Evolutionary conservation across 2,113 vertebrate genomes (phyloP).

Genomic region (Ursus arctos): DNA sequence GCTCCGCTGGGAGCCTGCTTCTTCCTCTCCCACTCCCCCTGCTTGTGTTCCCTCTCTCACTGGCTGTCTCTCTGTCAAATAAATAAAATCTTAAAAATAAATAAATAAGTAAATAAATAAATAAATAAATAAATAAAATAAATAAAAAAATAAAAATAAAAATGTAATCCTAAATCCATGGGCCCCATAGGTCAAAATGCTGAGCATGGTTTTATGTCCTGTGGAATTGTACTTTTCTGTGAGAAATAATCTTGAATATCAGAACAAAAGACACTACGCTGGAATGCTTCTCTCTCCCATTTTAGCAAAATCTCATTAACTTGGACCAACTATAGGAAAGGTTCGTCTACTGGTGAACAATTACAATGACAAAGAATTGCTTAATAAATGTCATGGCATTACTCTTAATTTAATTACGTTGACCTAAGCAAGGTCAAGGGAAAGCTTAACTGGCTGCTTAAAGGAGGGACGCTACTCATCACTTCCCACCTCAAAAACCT

Average conservation of each 20-base stretch:
- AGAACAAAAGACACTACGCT: background rate
- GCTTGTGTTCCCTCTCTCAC: no score
- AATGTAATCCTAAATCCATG: background rate
- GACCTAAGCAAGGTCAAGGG: background rate
- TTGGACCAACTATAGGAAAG: background rate
- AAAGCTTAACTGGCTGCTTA: background rate
- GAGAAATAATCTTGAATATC: background rate
- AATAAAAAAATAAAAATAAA: no score
- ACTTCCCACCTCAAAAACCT: background rate
- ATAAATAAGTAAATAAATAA: no score
- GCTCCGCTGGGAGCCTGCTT: no score
- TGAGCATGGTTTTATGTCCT: background rate
- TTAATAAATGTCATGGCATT: constrained; percentile 3
- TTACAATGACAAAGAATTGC: background rate
- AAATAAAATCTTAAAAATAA: no score
- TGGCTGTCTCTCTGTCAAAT: no score
- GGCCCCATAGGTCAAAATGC: background rate
- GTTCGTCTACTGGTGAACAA: background rate
- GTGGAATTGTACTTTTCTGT: background rate
- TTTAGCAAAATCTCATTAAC: background rate
- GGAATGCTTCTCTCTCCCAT: background rate
- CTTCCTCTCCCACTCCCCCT: no score
- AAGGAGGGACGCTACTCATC: background rate
- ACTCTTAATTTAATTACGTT: constrained; percentile 20
- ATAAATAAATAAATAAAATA: no score